Percentiles rank a stretch among this genome's conserved stretches.
phyloP scores from a whole-genome alignment of 2,113 vertebrate species.

The Raphicerus campestris region DNA sequence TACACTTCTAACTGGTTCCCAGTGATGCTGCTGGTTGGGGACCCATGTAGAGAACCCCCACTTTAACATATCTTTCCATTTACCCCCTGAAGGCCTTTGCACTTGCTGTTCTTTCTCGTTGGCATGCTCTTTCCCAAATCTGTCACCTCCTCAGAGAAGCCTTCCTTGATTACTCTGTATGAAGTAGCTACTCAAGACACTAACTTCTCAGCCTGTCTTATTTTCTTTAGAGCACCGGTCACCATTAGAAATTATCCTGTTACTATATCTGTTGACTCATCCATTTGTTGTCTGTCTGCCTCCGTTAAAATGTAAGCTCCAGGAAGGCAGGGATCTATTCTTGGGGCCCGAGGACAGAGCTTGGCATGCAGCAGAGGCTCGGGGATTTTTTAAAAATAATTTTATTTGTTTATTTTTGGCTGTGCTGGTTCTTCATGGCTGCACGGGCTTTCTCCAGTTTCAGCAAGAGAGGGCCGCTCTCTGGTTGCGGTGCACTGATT shows the following conservation, averaged over 20 bases:
- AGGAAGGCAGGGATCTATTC: not conserved
- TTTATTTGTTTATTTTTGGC: not conserved
- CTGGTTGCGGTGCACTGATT: not conserved
- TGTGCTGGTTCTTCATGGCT: not conserved
- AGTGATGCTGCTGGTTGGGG: not conserved
- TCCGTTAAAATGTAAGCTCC: not conserved
- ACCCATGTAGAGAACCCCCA: not conserved
- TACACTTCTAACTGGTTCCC: not conserved
- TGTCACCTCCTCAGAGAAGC: not conserved
- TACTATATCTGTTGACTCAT: not conserved
- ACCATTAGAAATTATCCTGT: not conserved
- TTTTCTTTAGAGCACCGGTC: not conserved
- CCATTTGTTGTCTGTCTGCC: not conserved
- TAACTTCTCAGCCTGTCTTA: not conserved
- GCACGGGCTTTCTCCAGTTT: not conserved
- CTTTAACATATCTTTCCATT: not conserved
- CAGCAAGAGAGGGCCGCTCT: not conserved
- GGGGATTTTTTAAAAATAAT: not conserved
- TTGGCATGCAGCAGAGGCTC: not conserved
- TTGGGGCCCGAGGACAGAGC: not conserved
- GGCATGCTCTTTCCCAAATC: not conserved
- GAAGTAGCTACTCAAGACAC: not conserved
- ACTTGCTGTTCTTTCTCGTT: not conserved
- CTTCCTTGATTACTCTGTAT: not conserved
- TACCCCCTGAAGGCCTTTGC: not conserved